Percentiles rank a stretch among this genome's conserved stretches.
Conservation (phyloP, 2,113 vertebrate species). For the Campylomormyrus tamandua region DNA sequence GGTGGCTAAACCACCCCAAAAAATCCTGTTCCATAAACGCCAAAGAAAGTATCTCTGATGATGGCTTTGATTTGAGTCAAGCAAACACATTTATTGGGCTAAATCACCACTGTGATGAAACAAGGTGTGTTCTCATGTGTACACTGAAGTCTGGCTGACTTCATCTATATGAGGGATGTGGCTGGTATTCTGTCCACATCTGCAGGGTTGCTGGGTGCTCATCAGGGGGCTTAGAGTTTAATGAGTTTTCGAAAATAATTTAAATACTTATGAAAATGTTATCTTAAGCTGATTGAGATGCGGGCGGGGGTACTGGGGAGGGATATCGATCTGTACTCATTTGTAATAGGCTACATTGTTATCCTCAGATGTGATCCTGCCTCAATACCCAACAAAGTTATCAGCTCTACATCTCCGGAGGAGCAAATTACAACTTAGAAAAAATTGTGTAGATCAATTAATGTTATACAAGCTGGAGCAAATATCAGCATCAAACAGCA, state of each 20-base stretch:
- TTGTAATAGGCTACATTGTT: neutral
- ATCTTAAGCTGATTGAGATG: neutral
- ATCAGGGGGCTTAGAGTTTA: neutral
- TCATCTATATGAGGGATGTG: neutral
- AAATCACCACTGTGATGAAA: neutral
- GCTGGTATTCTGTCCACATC: neutral
- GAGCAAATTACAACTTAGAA: neutral
- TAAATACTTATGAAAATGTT: conserved; percentile 15
- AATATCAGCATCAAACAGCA: neutral
- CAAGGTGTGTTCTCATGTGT: neutral
- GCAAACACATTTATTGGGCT: neutral
- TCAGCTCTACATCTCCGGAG: neutral
- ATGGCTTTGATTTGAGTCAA: neutral
- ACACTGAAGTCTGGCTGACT: neutral
- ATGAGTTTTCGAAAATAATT: conserved; percentile 13
- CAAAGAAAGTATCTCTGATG: neutral
- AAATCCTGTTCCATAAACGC: neutral
- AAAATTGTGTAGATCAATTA: neutral
- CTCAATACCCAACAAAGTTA: neutral
- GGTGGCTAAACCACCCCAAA: neutral
- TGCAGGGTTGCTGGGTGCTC: neutral
- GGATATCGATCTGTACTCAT: neutral
- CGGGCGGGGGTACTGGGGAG: neutral
- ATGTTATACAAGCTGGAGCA: neutral
- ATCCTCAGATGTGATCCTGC: conserved; percentile 1